Evolutionary conservation across 2,888 invertebrate genomes (phyloP).

Genomic region (Drosophila macrospina): DNA sequence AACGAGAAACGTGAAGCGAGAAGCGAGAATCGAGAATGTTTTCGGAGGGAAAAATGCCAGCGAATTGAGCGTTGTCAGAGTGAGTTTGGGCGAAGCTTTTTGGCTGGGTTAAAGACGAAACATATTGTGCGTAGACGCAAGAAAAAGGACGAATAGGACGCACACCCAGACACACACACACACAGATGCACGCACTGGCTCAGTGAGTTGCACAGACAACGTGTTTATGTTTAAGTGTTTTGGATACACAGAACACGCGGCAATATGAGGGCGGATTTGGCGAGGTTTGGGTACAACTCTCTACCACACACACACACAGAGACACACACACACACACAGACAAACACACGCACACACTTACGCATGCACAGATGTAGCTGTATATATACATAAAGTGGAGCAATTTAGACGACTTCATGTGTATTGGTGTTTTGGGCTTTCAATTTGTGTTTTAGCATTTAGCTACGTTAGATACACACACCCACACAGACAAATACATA

Average conservation of each 20-base stretch:
- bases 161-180: constrained; percentile 29
- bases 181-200: constrained; percentile 4
- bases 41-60: constrained; percentile 1
- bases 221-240: constrained; percentile 79
- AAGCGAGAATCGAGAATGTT: constrained; percentile 5
- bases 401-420: constrained; percentile 69
- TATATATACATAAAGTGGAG: constrained; percentile 61
- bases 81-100: constrained; percentile 58
- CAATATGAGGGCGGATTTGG: constrained; percentile 41
- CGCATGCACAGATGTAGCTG: constrained; percentile 34
- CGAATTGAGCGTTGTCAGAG: constrained; percentile 22
- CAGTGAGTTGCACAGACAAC: constrained; percentile 59
- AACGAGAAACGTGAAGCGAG: constrained; percentile 14
- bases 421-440: constrained; percentile 66
- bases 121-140: constrained; percentile 79
- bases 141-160: constrained; percentile 58
- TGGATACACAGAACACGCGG: constrained; percentile 45
- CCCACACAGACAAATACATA: constrained; percentile 15
- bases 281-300: constrained; percentile 31
- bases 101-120: constrained; percentile 79
- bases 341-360: constrained; percentile 27
- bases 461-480: constrained; percentile 49
- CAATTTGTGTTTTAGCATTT: constrained; percentile 68
- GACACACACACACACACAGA: constrained; percentile 14
- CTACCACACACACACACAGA: constrained; percentile 30